A percentile compares a stretch with the other conserved stretches of the same genome.
These are phyloP conservation scores for Sylvilagus bachmani DNA, from an alignment of 2,113 vertebrate genomes.

Conservation along the genomic window DNA sequence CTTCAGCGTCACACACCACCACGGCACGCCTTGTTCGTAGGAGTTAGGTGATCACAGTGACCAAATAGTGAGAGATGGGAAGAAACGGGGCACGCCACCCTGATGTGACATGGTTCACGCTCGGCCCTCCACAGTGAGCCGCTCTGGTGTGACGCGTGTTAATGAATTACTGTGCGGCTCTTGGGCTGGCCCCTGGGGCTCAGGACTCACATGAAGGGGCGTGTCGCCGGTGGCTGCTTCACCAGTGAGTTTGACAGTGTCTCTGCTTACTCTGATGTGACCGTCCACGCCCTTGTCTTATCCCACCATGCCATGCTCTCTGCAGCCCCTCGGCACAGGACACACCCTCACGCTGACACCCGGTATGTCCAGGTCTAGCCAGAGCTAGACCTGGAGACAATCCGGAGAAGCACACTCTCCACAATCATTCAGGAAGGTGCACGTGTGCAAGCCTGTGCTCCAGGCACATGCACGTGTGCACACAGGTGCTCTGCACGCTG, in stretches of 20 bases:
- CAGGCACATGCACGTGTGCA: accelerated
- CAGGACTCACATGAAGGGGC: background rate
- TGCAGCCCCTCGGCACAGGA: background rate
- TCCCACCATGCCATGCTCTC: no score
- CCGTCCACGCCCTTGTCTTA: background rate
- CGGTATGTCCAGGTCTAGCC: background rate
- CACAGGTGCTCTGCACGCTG: background rate
- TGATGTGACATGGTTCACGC: background rate
- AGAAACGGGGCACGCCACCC: background rate
- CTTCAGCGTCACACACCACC: background rate
- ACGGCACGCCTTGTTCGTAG: constrained; percentile 34
- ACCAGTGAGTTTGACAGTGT: background rate
- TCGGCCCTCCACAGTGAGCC: background rate
- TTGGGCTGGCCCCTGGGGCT: accelerated
- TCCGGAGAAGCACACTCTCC: background rate
- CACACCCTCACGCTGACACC: no score
- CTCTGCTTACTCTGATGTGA: background rate
- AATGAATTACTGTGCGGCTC: background rate
- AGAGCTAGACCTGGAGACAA: background rate
- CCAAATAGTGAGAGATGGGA: constrained; percentile 31
- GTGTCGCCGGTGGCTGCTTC: background rate
- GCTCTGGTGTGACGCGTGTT: background rate
- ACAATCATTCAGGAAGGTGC: no score
- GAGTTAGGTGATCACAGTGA: constrained; percentile 51
- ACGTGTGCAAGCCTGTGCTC: background rate